A percentile compares a stretch with the other conserved stretches of the same genome.
phyloP scores from a whole-genome alignment of 2,113 vertebrate genomes.

The Chaenogobius annularis region DNA sequence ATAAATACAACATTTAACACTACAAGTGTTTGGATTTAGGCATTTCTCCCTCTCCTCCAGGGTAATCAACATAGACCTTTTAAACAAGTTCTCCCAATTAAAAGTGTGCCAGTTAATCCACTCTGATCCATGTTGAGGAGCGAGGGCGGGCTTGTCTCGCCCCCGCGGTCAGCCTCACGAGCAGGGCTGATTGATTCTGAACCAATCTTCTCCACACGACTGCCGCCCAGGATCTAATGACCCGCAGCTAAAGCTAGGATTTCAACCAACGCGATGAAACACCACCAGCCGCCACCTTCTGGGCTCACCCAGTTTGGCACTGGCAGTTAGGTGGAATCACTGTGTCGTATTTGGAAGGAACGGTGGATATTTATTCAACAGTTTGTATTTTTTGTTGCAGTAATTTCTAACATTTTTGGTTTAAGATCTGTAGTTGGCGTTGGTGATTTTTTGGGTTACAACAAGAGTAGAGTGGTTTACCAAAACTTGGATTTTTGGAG shows the following conservation, averaged over 20 bases:
- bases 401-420: not conserved
- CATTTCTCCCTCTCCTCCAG: conserved; percentile 42
- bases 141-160: conserved; percentile 76
- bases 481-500: too few relatives aligned
- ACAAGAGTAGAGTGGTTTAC: too few relatives aligned
- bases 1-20: conserved; percentile 23
- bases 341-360: conserved; percentile 18
- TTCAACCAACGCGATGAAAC: conserved; percentile 40
- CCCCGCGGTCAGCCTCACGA: conserved; percentile 79
- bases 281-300: conserved; percentile 50
- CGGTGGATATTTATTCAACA: conserved; percentile 19
- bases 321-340: conserved; percentile 29
- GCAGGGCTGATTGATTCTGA: conserved; percentile 83
- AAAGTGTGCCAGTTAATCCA: conserved; percentile 83
- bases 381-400: conserved; percentile 1
- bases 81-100: conserved; percentile 69
- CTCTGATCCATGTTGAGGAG: conserved; percentile 81
- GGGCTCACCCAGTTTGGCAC: conserved; percentile 25
- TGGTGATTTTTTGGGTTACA: too few relatives aligned
- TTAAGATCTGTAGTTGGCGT: not conserved
- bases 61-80: conserved; percentile 54
- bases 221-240: conserved; percentile 62
- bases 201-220: conserved; percentile 70
- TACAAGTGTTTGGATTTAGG: conserved; percentile 31
- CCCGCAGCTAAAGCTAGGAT: conserved; percentile 65